Evolutionary conservation across 2,888 invertebrate species (phyloP).

Genomic region (Ischnus inquisitorius): DNA sequence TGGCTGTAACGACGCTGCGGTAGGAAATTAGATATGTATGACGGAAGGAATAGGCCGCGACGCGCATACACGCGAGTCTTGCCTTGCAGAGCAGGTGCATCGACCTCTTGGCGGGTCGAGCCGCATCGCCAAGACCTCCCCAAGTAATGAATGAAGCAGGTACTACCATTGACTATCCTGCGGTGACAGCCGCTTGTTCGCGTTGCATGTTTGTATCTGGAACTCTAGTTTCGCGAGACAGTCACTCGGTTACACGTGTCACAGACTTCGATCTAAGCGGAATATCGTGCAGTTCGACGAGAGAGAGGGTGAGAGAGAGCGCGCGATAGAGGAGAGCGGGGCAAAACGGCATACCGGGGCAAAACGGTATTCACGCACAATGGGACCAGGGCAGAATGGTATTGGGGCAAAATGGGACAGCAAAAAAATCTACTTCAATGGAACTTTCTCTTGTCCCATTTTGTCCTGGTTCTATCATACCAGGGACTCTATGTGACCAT

Average conservation of each 20-base stretch:
- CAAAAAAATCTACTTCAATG: no score
- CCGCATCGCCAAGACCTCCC: constrained; percentile 29
- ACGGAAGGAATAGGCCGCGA: constrained; percentile 10
- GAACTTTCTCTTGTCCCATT: no score
- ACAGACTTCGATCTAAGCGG: neutral
- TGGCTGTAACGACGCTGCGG: constrained; percentile 19
- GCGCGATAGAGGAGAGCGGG: no score
- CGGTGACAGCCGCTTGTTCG: constrained; percentile 26
- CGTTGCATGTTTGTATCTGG: constrained; percentile 49
- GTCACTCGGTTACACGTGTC: constrained; percentile 9
- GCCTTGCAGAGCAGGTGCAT: constrained; percentile 50
- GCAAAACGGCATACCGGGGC: no score
- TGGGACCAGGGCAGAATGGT: no score
- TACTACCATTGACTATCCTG: constrained; percentile 59
- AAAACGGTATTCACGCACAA: no score
- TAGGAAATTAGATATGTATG: constrained; percentile 41
- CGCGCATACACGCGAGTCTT: constrained; percentile 9
- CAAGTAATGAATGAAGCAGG: constrained; percentile 60
- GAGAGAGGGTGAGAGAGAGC: neutral
- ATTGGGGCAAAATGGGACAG: no score
- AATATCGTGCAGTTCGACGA: neutral
- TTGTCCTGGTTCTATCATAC: no score
- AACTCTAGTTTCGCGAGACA: constrained; percentile 41
- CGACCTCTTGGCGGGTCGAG: constrained; percentile 52
- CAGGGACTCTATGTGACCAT: no score